Percentiles rank a stretch among this genome's conserved stretches.
phyloP scores from a whole-genome alignment of 2,797 vertebrate genomes.

The Poecilia velifera region DNA sequence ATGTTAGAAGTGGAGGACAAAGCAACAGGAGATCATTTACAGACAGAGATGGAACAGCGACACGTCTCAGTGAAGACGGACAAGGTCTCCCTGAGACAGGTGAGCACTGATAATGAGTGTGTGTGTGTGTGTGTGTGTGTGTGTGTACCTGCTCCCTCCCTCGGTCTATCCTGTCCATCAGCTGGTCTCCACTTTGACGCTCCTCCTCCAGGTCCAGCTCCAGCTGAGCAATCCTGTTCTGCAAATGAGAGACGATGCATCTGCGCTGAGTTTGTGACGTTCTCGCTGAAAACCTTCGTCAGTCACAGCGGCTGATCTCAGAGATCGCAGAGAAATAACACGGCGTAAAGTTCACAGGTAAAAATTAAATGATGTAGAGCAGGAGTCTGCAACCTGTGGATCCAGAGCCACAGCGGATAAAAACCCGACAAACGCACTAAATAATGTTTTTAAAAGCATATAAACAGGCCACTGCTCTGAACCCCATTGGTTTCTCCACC shows the following conservation, averaged over 20 bases:
- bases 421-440: no score
- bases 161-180: conserved; percentile 90
- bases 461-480: no score
- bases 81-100: conserved; percentile 44
- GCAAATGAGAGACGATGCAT: conserved; percentile 34
- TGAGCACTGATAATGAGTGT: conserved; percentile 48
- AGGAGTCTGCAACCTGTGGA: no score
- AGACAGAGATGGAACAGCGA: conserved; percentile 54
- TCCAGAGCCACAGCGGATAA: no score
- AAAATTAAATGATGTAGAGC: background rate
- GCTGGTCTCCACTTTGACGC: conserved; percentile 88
- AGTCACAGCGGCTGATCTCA: background rate
- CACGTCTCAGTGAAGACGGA: conserved; percentile 45
- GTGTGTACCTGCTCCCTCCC: conserved; percentile 91
- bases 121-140: conserved; percentile 4
- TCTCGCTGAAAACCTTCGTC: background rate
- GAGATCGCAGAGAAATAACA: background rate
- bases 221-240: conserved; percentile 91
- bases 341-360: background rate
- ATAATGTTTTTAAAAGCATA: no score
- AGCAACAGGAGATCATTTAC: conserved; percentile 52
- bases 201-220: conserved; percentile 96
- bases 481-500: no score
- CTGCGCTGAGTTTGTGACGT: background rate
- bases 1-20: conserved; percentile 63